Base-by-base conservation (phyloP, 2,113 vertebrate species). In the Oplegnathus fasciatus region DNA sequence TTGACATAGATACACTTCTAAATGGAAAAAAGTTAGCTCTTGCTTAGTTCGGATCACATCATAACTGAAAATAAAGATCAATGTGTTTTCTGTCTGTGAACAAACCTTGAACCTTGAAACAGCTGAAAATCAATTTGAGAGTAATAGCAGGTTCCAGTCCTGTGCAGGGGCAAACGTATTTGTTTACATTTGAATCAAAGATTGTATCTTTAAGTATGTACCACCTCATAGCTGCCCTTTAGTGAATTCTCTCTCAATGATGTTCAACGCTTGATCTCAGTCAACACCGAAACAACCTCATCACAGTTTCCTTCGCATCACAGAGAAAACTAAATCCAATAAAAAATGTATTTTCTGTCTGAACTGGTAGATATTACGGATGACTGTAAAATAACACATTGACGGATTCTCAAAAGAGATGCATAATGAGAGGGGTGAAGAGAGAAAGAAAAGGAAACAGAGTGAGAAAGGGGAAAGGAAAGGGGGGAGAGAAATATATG, bases 391-490 rank as follows among this genome's bases (percentile, higher is more conserved):
- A 88, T 79, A 86, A 67, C 55, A 81, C 83, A 83, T 75, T 90
- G 90, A 93, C 82, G 55, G 22, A 40, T 52, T 86, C 62, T 91
- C 81, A 86, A 90, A 89, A 79, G 88, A 85, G 80, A 67, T 1
- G 81, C 69, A 87, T 87, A 84, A 93, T 76, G 85, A 93, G 78
- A 89, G 70, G 60, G 80, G 76, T 60, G 73, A 75, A 32, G 42
- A 65, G 18, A 78, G 76, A 81, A 75, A 88, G 86, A 72, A 79
- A 85, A 88, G 91, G 87, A 90, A 89, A 85, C 64, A 58, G 80
- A 24, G 71, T 82, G 76, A 83, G 26, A 83, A 75, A 40, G 64
- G 57, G 78, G 83, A 64, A 74, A 69, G 62, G 84, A 52, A 71
- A 50, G 64, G 50, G 44, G 86, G 83, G 66, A 79, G 71, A 85